Percentiles rank a stretch among this genome's conserved stretches.
These are phyloP conservation scores for Strix uralensis DNA, from an alignment of 2,113 vertebrate species.

Conservation along the genomic window DNA sequence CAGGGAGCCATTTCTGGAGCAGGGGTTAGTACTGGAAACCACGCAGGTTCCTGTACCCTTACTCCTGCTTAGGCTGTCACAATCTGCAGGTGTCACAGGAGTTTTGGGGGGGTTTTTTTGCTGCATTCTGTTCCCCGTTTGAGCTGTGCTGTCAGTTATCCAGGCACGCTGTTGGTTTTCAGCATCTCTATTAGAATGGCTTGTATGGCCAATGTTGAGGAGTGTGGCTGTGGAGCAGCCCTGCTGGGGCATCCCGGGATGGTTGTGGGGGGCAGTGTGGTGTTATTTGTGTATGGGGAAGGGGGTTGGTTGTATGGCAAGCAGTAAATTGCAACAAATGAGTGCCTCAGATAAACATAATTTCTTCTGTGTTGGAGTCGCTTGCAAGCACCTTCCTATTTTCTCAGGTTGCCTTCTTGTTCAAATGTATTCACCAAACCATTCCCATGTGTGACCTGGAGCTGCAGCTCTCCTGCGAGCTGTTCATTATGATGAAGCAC, in stretches of 20 bases:
- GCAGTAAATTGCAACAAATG: background rate
- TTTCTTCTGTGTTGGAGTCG: background rate
- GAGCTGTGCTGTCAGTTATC: background rate
- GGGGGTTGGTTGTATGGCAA: background rate
- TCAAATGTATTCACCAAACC: background rate
- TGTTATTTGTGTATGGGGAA: background rate
- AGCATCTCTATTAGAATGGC: background rate
- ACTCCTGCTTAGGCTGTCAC: background rate
- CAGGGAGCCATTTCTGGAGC: background rate
- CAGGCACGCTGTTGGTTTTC: background rate
- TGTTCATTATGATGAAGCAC: background rate
- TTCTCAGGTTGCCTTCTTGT: background rate
- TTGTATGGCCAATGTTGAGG: background rate
- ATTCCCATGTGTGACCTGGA: background rate
- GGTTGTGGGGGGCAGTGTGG: accelerated
- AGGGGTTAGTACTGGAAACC: background rate
- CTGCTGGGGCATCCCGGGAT: background rate
- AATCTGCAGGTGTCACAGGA: background rate
- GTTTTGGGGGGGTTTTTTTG: accelerated
- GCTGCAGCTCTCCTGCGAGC: background rate
- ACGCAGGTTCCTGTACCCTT: background rate
- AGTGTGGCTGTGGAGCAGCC: background rate
- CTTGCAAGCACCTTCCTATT: background rate
- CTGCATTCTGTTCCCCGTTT: accelerated
- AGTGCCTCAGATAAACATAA: background rate